These are phyloP conservation scores for Channa argus DNA, from an alignment of 2,113 vertebrate genomes.

Conservation along the genomic window DNA sequence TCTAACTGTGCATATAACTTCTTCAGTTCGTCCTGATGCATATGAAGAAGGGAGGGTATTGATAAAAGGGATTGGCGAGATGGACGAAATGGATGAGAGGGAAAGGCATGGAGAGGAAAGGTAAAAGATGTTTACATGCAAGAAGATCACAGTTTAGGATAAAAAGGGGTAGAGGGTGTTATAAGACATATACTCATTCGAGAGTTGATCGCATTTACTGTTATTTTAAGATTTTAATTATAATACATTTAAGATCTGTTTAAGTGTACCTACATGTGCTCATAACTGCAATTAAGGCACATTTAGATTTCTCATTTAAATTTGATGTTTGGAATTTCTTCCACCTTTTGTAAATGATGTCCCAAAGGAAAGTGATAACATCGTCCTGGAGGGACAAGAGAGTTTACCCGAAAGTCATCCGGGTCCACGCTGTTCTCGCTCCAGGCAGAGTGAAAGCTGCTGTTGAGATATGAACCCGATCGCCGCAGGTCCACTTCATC, in stretches of 20 bases:
- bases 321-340: conserved; percentile 49
- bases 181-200: conserved; percentile 38
- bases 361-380: conserved; percentile 38
- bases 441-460: conserved; percentile 93
- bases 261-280: conserved; percentile 21
- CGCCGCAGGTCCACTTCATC: conserved; percentile 91
- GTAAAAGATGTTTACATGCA: conserved; percentile 32
- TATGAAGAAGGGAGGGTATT: conserved; percentile 51
- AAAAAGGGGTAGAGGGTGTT: conserved; percentile 34
- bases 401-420: conserved; percentile 94
- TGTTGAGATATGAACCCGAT: conserved; percentile 89
- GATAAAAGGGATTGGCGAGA: conserved; percentile 44
- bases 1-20: conserved; percentile 95
- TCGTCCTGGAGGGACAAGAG: conserved; percentile 34
- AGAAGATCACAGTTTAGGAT: conserved; percentile 43
- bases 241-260: conserved; percentile 40
- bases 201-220: conserved; percentile 1
- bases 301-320: conserved; percentile 47
- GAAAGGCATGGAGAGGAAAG: conserved; percentile 51
- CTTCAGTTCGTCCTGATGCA: conserved; percentile 92
- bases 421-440: conserved; percentile 93
- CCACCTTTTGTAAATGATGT: conserved; percentile 27
- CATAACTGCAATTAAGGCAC: conserved; percentile 30
- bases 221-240: conserved; percentile 52
- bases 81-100: conserved; percentile 44